phyloP scores from a whole-genome alignment of 2,888 invertebrate genomes.

The Dugesia japonica region DNA sequence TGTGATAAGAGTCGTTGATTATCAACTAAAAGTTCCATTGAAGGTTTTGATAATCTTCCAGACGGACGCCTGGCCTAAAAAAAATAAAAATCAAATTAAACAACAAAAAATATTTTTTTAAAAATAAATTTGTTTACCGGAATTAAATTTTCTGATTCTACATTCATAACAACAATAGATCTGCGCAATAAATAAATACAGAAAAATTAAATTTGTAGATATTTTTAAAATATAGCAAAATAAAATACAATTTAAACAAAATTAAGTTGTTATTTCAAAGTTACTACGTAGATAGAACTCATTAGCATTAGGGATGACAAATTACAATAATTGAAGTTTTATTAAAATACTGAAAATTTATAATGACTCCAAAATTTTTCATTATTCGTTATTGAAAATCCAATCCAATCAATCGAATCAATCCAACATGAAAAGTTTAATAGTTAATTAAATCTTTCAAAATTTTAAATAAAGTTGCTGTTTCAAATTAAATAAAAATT shows the following conservation, averaged over 20 bases:
- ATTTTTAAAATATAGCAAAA: background rate
- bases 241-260: background rate
- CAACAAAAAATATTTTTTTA: background rate
- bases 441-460: too few species aligned
- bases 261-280: background rate
- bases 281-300: too few species aligned
- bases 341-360: too few species aligned
- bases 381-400: too few species aligned
- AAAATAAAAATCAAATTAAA: background rate
- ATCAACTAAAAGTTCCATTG: background rate
- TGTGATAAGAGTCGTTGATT: background rate
- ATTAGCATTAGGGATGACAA: too few species aligned
- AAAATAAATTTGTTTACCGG: background rate
- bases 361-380: too few species aligned
- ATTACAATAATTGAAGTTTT: too few species aligned
- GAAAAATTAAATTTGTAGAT: constrained; percentile 8
- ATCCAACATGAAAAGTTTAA: too few species aligned
- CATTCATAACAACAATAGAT: background rate
- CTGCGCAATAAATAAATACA: background rate
- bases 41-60: background rate
- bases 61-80: background rate
- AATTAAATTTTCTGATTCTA: background rate
- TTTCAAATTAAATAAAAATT: too few species aligned
- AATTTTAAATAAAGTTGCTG: too few species aligned
- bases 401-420: too few species aligned